Evolutionary conservation across 2,888 invertebrate genomes (phyloP).

Genomic region (Sympetrum striolatum): DNA sequence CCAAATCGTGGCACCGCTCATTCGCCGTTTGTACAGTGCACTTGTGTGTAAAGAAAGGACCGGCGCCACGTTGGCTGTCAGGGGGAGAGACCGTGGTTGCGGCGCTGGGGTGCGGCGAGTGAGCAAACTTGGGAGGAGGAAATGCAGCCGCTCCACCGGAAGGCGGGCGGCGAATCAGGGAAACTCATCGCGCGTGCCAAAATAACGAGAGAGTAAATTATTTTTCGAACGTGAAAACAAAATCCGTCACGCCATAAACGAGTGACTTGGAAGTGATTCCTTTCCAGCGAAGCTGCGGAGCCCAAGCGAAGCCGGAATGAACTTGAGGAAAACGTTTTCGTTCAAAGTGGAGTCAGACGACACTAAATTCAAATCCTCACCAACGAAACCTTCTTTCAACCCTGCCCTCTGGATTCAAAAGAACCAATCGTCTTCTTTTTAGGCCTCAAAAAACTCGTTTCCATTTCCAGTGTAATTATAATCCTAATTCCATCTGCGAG

Average conservation of each 20-base stretch:
- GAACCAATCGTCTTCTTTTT: no score
- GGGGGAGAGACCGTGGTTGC: neutral
- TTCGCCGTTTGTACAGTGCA: neutral
- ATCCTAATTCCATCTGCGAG: neutral
- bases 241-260: neutral
- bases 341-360: no score
- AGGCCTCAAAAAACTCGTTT: neutral
- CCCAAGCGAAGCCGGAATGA: neutral
- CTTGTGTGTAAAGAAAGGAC: neutral
- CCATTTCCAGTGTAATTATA: slow-evolving; percentile 14
- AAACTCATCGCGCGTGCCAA: neutral
- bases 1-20: neutral
- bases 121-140: neutral
- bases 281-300: neutral
- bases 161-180: slow-evolving; percentile 9
- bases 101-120: neutral
- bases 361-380: neutral
- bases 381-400: neutral
- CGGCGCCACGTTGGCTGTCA: neutral
- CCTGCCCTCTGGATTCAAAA: no score
- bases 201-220: neutral
- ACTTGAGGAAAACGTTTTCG: neutral
- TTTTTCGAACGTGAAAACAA: neutral
- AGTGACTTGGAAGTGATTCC: neutral
- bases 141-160: neutral